Conservation (phyloP, 2,797 vertebrate species). For the Novumbra hubbsi region DNA sequence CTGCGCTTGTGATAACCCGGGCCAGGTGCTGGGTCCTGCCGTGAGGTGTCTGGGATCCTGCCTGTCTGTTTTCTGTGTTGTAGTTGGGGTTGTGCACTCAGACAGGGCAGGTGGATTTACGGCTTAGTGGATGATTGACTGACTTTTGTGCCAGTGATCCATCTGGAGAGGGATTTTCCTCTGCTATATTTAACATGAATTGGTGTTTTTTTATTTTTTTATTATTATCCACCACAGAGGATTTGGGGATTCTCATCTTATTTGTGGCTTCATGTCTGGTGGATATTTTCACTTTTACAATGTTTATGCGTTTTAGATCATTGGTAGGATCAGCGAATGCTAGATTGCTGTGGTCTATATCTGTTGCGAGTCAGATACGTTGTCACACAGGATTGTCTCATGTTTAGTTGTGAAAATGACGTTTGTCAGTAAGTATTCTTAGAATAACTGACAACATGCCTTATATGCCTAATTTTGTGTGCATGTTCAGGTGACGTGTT, state of each 20-base stretch:
- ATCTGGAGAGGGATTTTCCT: neutral
- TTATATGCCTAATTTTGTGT: conserved; percentile 38
- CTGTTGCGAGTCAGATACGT: neutral
- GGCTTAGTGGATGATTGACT: conserved; percentile 36
- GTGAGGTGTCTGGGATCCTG: conserved; percentile 49
- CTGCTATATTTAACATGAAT: neutral
- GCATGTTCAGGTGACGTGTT: conserved; percentile 30
- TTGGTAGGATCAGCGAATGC: neutral
- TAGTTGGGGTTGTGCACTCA: conserved; percentile 13
- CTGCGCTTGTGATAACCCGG: conserved; percentile 62
- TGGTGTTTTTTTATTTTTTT: neutral
- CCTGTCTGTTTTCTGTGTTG: conserved; percentile 33
- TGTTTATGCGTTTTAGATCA: neutral
- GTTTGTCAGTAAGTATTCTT: neutral
- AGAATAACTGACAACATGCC: neutral
- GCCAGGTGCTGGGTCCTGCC: conserved; percentile 45
- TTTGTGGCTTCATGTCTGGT: neutral
- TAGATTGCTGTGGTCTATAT: neutral
- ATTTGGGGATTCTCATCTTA: neutral
- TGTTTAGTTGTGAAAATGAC: neutral
- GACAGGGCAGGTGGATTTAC: conserved; percentile 14
- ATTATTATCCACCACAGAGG: neutral
- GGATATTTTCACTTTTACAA: neutral
- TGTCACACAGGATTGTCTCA: neutral
- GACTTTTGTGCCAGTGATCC: conserved; percentile 23